Conservation (phyloP, 35 echinoderm and acorn worm genomes). For the Lytechinus variegatus region DNA sequence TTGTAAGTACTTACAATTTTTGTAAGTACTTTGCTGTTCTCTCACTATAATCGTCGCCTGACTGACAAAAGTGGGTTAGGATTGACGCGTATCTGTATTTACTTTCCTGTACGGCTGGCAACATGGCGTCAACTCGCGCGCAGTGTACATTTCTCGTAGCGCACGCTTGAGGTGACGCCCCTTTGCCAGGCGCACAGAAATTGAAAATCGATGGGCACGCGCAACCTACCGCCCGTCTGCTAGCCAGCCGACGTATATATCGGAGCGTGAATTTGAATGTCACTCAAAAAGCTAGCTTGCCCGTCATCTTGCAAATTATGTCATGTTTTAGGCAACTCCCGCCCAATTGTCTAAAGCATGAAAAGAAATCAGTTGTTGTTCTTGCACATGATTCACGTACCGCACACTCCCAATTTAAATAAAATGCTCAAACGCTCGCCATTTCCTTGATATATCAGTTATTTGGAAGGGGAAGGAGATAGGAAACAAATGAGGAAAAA, state of each 20-base stretch:
- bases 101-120: too few relatives aligned
- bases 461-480: too few relatives aligned
- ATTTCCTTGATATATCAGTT: too few relatives aligned
- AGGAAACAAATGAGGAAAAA: too few relatives aligned
- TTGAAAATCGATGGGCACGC: too few relatives aligned
- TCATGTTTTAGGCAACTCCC: neutral
- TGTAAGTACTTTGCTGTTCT: conserved; percentile 18
- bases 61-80: too few relatives aligned
- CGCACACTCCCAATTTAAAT: neutral
- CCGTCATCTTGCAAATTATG: neutral
- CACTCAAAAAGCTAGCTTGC: neutral
- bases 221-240: too few relatives aligned
- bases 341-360: neutral
- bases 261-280: neutral
- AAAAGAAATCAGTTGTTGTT: neutral
- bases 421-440: neutral
- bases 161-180: too few relatives aligned
- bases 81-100: too few relatives aligned
- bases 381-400: neutral
- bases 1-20: conserved; percentile 6
- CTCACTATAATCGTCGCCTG: neutral
- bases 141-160: too few relatives aligned
- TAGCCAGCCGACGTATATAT: neutral
- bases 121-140: too few relatives aligned
- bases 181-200: too few relatives aligned